These are phyloP conservation scores for Zaprionus tsacasi DNA, from an alignment of 1,140 invertebrate genomes.

Conservation along the genomic window DNA sequence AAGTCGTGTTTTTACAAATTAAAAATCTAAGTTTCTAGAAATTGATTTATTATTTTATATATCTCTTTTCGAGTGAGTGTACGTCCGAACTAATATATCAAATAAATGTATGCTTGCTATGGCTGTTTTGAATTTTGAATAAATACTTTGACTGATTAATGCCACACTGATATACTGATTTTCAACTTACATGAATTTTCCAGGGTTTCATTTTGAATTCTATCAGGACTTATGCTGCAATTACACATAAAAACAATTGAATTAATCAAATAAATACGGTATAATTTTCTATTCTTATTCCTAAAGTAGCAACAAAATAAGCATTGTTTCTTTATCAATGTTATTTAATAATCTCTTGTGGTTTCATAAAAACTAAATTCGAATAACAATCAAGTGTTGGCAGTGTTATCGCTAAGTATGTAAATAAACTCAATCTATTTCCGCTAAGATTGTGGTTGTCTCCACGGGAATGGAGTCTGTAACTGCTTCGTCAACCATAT, in stretches of 20 bases:
- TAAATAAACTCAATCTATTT: slow-evolving; percentile 33
- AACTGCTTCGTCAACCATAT: slow-evolving; percentile 7
- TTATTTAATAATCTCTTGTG: slow-evolving; percentile 3
- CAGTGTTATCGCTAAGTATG: slow-evolving; percentile 24
- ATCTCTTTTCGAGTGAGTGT: slow-evolving; percentile 29
- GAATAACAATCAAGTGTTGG: slow-evolving; percentile 8
- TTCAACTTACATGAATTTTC: slow-evolving; percentile 81
- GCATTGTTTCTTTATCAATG: neutral
- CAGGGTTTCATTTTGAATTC: slow-evolving; percentile 85
- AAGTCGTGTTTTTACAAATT: slow-evolving; percentile 28
- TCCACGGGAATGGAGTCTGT: neutral
- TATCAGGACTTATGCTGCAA: slow-evolving; percentile 86
- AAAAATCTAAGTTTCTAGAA: slow-evolving; percentile 13
- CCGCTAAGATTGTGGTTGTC: slow-evolving; percentile 17
- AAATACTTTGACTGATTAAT: too few relatives aligned
- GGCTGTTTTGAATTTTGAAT: too few relatives aligned
- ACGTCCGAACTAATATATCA: slow-evolving; percentile 21
- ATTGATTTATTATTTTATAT: slow-evolving; percentile 20
- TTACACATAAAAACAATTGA: slow-evolving; percentile 56
- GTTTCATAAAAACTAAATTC: slow-evolving; percentile 10
- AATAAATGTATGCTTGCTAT: slow-evolving; percentile 4
- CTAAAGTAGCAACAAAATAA: neutral
- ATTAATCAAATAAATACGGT: slow-evolving; percentile 26
- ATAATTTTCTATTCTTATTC: neutral
- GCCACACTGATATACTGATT: neutral